Evolutionary conservation across 2,113 vertebrate species (phyloP).

Genomic region (Plestiodon gilberti): DNA sequence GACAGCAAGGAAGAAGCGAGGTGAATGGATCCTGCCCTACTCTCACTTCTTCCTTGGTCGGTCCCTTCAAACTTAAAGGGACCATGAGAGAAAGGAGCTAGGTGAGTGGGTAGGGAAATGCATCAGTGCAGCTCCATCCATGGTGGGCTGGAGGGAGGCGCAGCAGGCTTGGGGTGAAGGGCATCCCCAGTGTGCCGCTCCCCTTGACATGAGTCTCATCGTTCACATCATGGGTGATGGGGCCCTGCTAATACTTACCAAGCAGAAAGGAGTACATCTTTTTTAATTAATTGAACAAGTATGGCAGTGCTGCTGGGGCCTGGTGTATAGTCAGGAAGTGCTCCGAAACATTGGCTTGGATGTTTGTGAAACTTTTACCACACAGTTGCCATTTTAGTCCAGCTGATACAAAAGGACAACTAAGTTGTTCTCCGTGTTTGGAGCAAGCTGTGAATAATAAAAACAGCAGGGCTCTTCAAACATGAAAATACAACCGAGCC

Average conservation of each 20-base stretch:
- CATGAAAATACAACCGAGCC: neutral
- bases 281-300: neutral
- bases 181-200: no score
- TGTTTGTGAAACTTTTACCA: neutral
- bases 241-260: neutral
- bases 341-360: neutral
- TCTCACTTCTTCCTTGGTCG: no score
- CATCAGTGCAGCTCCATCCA: no score
- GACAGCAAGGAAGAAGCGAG: no score
- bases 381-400: neutral
- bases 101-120: no score
- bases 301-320: neutral
- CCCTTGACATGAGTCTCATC: no score
- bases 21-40: no score
- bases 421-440: neutral
- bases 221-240: no score
- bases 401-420: neutral
- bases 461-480: neutral
- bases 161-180: no score
- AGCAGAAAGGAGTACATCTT: neutral
- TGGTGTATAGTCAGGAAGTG: neutral
- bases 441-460: neutral
- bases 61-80: no score
- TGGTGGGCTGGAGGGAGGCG: no score
- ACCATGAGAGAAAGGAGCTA: no score